Percentiles rank a stretch among this genome's conserved stretches.
Evolutionary conservation across 2,113 vertebrate genomes (phyloP).

Genomic region (Antennarius striatus): DNA sequence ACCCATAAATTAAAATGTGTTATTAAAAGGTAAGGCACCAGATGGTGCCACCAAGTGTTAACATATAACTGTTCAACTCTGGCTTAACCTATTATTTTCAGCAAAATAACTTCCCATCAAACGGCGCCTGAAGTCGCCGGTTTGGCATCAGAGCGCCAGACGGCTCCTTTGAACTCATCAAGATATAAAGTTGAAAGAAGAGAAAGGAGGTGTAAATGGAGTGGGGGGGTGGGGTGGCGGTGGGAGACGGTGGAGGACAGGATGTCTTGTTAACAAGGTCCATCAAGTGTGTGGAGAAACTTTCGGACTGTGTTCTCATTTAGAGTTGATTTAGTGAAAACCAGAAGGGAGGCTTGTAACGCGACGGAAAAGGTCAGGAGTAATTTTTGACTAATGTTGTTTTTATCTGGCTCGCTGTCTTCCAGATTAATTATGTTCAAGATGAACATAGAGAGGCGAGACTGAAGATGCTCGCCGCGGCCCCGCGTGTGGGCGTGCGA

Average conservation of each 20-base stretch:
- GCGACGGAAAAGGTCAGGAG: constrained; percentile 58
- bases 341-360: constrained; percentile 50
- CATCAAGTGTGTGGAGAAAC: constrained; percentile 30
- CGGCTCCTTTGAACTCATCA: constrained; percentile 36
- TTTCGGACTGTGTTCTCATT: constrained; percentile 35
- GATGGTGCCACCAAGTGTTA: constrained; percentile 28
- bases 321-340: constrained; percentile 46
- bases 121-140: constrained; percentile 34
- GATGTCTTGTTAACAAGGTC: constrained; percentile 46
- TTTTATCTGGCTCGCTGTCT: constrained; percentile 50
- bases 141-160: constrained; percentile 14
- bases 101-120: constrained; percentile 14
- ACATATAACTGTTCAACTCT: constrained; percentile 8
- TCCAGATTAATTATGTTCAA: constrained; percentile 50
- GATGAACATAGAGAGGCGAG: constrained; percentile 32
- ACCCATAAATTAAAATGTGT: neutral
- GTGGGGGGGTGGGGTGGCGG: too few species aligned
- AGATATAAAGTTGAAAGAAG: neutral
- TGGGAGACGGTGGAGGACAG: constrained; percentile 9
- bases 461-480: constrained; percentile 13
- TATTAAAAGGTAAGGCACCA: constrained; percentile 5
- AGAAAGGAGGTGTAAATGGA: constrained; percentile 21
- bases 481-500: constrained; percentile 27
- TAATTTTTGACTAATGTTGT: constrained; percentile 55
- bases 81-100: neutral